Conservation (phyloP, 1,140 invertebrate species). For the Tetramorium parvispinum region DNA sequence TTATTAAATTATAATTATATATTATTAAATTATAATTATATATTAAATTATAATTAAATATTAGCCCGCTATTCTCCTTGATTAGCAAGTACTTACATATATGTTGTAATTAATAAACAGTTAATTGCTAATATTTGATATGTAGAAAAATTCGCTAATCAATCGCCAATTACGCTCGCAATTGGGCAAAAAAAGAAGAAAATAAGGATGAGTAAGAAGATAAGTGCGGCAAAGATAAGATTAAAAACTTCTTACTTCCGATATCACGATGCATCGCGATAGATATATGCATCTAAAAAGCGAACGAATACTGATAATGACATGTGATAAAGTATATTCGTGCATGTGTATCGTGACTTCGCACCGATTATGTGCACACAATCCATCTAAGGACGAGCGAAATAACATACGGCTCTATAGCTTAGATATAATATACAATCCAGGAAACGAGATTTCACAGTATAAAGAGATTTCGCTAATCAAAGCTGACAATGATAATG, state of each 20-base stretch:
- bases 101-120: neutral
- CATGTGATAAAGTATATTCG: neutral
- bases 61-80: neutral
- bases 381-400: neutral
- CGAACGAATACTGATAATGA: neutral
- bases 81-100: neutral
- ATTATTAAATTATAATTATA: too few species aligned
- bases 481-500: neutral
- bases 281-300: neutral
- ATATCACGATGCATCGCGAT: neutral
- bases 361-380: neutral
- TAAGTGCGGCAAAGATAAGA: constrained; percentile 1
- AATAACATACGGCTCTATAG: neutral
- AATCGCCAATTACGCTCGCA: neutral
- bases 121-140: neutral
- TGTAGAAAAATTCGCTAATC: neutral
- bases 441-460: neutral
- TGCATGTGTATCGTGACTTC: neutral
- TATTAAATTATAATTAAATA: neutral
- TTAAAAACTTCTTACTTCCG: neutral
- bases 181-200: neutral
- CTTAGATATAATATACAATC: neutral
- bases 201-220: neutral
- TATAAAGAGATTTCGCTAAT: neutral
- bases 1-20: too few species aligned